A percentile compares a stretch with the other conserved stretches of the same genome.
Conservation (phyloP, 92 coral and sea anemone species). For the Porites lobata region DNA sequence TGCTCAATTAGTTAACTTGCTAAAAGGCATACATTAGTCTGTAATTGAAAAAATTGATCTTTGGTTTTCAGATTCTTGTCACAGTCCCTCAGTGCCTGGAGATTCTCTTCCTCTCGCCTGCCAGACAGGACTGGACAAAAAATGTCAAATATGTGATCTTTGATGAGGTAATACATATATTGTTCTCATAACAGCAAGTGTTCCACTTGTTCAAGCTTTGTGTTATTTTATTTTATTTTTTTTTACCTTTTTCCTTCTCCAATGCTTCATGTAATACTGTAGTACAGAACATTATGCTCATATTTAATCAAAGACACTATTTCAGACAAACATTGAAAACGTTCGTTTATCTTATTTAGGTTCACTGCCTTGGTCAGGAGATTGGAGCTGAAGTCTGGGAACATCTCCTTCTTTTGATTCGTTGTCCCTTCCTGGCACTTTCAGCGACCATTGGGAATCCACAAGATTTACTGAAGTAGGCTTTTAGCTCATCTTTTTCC, state of each 20-base stretch:
- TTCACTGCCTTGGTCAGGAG: conserved; percentile 85
- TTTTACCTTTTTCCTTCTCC: no score
- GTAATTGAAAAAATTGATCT: background rate
- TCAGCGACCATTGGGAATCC: conserved; percentile 90
- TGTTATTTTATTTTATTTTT: no score
- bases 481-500: no score
- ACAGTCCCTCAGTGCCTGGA: conserved; percentile 88
- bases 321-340: no score
- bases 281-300: no score
- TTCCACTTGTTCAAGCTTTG: no score
- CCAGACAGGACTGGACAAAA: conserved; percentile 79
- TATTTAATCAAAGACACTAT: no score
- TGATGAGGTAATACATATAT: conserved; percentile 69
- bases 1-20: no score
- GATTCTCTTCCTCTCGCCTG: conserved; percentile 78
- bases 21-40: no score
- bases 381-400: conserved; percentile 91
- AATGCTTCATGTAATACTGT: background rate
- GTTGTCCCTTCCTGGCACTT: conserved; percentile 85
- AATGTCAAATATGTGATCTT: conserved; percentile 80
- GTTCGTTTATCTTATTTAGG: conserved; percentile 29
- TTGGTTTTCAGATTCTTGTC: conserved; percentile 66
- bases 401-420: conserved; percentile 78
- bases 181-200: background rate
- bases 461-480: conserved; percentile 46